Base-by-base conservation (phyloP, 2,113 vertebrate genomes). In the Charina bottae region DNA sequence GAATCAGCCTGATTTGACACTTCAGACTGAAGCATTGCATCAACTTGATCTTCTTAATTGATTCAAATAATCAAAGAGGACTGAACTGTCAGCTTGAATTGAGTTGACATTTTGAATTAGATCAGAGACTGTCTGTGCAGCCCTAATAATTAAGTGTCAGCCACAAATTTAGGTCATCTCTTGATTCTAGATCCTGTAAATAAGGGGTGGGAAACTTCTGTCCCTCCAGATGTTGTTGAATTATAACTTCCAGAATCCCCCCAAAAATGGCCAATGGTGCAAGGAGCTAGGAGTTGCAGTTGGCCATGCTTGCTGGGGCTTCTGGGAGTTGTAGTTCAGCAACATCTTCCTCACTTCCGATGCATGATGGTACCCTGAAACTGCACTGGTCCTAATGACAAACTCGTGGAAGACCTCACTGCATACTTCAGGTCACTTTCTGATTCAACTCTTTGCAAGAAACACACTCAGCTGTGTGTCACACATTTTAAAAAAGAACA, bases 91-190 rank as follows among this genome's bases (percentile, higher is more conserved):
- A 78, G 72, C 33, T 78, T 78, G 72, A 37, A 78, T 78, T 78
- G 72, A 78, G 72, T 42, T 78, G 72, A 78, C 72, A 78, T 78
- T 78, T 78, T 78, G 72, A 78, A 78, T 78, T 78, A 42, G 72
- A 78, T 42, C 72, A 78, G 72, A 37, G 72, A 78, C 72, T 37
- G 72, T 6, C 72, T 78, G 33, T 78, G 72, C 72, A 78, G 72
- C 33, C 72, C 72, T 78, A 78, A 78, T 78, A 42, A 78, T 78
- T 37, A 78, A 78, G 33, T 78, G 72, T 78, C 72, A 78, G 72
- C 72, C 72, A 78, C 72, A 78, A 78, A 78, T 78, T 78, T 78
- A 78, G 72, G 72, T 78, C 72, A 78, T 78, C 72, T 78, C 72
- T 78, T 42, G 72, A 78, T 78, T 78, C 7, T 78, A 37, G 72